Evolutionary conservation across 2,113 vertebrate species (phyloP), one percentile per base, ranked within the genome.

Genomic region (Ceyx cyanopectus): DNA sequence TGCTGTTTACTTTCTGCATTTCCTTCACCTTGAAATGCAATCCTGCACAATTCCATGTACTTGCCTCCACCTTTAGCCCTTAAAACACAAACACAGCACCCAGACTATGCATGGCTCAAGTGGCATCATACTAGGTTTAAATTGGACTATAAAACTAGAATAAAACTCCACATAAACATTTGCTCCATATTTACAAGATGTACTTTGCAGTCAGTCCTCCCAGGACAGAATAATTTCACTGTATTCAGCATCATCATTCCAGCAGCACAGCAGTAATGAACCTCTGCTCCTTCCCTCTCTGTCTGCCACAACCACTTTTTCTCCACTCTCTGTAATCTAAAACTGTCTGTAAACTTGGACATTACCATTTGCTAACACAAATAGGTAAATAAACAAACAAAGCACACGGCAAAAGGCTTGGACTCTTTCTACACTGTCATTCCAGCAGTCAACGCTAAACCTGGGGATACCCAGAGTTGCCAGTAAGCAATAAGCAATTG

Each of bases 11-110:
- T 86, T 92, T 84, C 66, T 57, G 77, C 45, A 68, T 65, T 89
- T 81, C 66, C 89, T 65, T 81, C 66, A 86, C 91, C 77, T 94
- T 95, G 87, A 84, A 84, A 75, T 92, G 66, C 3, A 4, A n/a
- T 69, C 50, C 81, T 88, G 73, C 69, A 51, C 41, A 63, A 72
- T 83, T 86, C 58, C 83, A 81, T 2, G 4, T 73, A 76, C 48
- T 74, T 4, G 4, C 43, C 72, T 80, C 73, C 56, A 88, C 68
- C 76, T 94, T 88, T 45, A 92, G 80, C 56, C 80, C n/a, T 75
- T n/a, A 13, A 34, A 81, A 77, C 37, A 74, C 5, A 1, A 85
- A 74, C 1, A 1, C 76, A 46, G 50, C 24, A 37, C 7, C 57
- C 60, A 70, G 73, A 61, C 57, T 19, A 29, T 16, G 57, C 22